Conservation (phyloP, 2,888 invertebrate genomes). For the Pogonocherus hispidulus region DNA sequence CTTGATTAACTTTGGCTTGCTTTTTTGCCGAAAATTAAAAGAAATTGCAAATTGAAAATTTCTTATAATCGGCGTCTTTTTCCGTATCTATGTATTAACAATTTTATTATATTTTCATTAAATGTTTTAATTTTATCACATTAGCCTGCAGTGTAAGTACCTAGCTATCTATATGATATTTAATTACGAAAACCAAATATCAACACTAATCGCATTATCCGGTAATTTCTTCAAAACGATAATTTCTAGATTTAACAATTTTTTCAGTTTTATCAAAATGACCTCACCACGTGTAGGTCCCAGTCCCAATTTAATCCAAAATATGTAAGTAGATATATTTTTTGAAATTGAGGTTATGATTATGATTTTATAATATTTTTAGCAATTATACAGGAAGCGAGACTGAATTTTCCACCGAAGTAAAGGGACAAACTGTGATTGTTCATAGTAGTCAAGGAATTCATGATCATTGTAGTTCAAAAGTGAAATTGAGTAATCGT, state of each 20-base stretch:
- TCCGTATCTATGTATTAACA: too few relatives aligned
- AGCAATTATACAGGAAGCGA: conserved; percentile 64
- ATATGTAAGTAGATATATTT: conserved; percentile 56
- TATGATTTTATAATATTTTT: conserved; percentile 39
- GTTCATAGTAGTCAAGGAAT: conserved; percentile 80
- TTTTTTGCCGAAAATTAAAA: conserved; percentile 27
- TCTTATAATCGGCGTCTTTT: background rate
- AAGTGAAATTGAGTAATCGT: conserved; percentile 86
- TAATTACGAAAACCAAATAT: too few relatives aligned
- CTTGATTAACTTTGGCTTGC: background rate
- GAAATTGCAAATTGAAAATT: conserved; percentile 7
- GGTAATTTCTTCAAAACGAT: background rate
- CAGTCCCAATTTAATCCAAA: conserved; percentile 57
- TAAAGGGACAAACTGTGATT: conserved; percentile 73
- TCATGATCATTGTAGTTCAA: conserved; percentile 87
- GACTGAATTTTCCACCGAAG: conserved; percentile 63
- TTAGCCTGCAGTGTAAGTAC: conserved; percentile 14
- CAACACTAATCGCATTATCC: background rate
- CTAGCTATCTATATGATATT: background rate
- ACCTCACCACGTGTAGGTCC: conserved; percentile 52
- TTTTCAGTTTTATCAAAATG: conserved; percentile 46
- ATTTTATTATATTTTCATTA: conserved; percentile 12
- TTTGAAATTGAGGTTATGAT: conserved; percentile 7
- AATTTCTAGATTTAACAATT: background rate
- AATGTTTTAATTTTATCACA: conserved; percentile 13